phyloP scores from a whole-genome alignment of 2,888 invertebrate genomes.

The Melieria picta region DNA sequence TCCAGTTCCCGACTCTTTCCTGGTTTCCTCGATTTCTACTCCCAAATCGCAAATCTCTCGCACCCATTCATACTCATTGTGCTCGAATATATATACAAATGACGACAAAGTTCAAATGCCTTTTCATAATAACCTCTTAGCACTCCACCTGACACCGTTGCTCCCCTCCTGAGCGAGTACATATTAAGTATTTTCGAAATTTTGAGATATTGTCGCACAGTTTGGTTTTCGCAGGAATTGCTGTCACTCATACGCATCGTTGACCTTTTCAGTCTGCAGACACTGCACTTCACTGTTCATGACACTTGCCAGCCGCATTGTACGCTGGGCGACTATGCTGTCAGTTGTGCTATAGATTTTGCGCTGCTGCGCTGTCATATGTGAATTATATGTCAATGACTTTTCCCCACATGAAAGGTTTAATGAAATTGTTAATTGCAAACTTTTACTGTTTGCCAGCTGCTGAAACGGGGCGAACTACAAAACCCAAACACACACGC shows the following conservation, averaged over 20 bases:
- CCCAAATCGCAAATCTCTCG: not conserved
- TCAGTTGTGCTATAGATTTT: not conserved
- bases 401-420: constrained; percentile 27
- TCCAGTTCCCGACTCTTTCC: too few relatives aligned
- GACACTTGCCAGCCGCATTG: not conserved
- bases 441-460: constrained; percentile 23
- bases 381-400: constrained; percentile 30
- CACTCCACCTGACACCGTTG: not conserved
- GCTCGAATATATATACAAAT: not conserved
- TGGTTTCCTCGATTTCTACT: not conserved
- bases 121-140: not conserved
- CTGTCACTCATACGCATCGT: not conserved
- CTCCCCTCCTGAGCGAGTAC: not conserved
- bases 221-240: not conserved
- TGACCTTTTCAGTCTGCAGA: not conserved
- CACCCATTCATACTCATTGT: not conserved
- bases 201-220: not conserved
- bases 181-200: not conserved
- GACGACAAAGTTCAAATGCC: not conserved
- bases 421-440: constrained; percentile 31
- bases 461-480: not conserved
- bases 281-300: not conserved
- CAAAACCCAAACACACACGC: too few relatives aligned
- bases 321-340: not conserved
- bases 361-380: constrained; percentile 11